A percentile compares a stretch with the other conserved stretches of the same genome.
Evolutionary conservation across 1,140 invertebrate species (phyloP).

Genomic region (Ips nitidus): DNA sequence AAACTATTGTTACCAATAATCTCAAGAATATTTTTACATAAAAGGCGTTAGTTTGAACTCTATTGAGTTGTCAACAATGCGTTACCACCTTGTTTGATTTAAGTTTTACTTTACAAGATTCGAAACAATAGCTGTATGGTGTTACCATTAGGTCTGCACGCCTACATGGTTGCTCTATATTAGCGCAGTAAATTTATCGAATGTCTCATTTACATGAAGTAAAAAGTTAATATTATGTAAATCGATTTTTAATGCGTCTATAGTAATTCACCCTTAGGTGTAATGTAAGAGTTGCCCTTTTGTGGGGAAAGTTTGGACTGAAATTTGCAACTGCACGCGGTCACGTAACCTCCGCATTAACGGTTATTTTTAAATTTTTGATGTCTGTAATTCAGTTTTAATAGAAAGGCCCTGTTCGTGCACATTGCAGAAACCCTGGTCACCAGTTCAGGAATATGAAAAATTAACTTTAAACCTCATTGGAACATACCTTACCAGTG

Average conservation of each 20-base stretch:
- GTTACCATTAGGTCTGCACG: background rate
- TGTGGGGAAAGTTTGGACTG: background rate
- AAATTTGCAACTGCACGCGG: conserved; percentile 2
- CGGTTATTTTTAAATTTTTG: background rate
- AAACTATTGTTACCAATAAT: too few species aligned
- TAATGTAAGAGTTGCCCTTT: background rate
- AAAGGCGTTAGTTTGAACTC: conserved; percentile 10
- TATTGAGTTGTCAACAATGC: conserved; percentile 13
- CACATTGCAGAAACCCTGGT: background rate
- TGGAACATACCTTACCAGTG: background rate
- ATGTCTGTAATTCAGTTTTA: background rate
- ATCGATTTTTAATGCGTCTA: background rate
- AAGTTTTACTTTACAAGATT: background rate
- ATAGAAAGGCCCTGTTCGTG: background rate
- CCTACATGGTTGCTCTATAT: background rate
- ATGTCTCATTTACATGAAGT: background rate
- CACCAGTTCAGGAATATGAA: background rate
- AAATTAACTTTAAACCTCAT: background rate
- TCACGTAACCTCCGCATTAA: conserved; percentile 3
- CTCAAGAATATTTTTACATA: conserved; percentile 3
- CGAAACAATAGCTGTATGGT: background rate
- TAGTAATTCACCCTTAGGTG: background rate
- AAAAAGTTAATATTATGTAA: background rate
- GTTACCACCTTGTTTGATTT: conserved; percentile 22
- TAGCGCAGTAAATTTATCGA: background rate